Evolutionary conservation across 2,113 vertebrate genomes (phyloP).

Genomic region (Osmerus eperlanus): DNA sequence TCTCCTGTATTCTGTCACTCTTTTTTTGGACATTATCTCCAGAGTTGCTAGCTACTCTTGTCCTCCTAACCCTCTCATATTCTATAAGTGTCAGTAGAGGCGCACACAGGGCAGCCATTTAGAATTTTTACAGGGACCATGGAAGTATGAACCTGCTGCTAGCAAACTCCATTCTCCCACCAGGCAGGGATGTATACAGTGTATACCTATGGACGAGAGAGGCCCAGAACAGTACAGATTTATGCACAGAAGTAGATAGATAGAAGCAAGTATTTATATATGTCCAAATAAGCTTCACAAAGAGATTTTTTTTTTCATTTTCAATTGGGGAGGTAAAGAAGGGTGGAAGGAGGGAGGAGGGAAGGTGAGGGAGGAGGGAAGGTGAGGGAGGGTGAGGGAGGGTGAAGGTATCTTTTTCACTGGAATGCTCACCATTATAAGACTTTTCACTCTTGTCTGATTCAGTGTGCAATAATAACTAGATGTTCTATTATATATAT

Average conservation of each 20-base stretch:
- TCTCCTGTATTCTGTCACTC: slow-evolving; percentile 17
- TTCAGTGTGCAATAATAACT: slow-evolving; percentile 75
- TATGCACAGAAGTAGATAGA: slow-evolving; percentile 30
- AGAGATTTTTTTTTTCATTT: slow-evolving; percentile 35
- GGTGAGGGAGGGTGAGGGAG: too few relatives aligned
- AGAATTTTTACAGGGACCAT: slow-evolving; percentile 7
- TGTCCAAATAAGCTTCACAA: slow-evolving; percentile 65
- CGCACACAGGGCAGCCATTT: slow-evolving; percentile 21
- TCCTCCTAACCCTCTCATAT: slow-evolving; percentile 1
- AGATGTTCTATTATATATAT: slow-evolving; percentile 58
- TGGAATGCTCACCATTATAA: slow-evolving; percentile 62
- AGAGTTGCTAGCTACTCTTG: slow-evolving; percentile 13
- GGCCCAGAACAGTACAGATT: slow-evolving; percentile 22
- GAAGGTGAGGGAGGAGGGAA: slow-evolving; percentile 11
- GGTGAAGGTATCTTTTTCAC: slow-evolving; percentile 49
- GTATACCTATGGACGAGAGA: background rate
- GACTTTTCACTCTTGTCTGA: slow-evolving; percentile 62
- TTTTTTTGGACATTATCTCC: slow-evolving; percentile 9
- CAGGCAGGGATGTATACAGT: slow-evolving; percentile 26
- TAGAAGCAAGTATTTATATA: slow-evolving; percentile 51
- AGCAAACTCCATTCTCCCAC: background rate
- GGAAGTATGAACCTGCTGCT: slow-evolving; percentile 14
- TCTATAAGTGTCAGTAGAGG: slow-evolving; percentile 7
- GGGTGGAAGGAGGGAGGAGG: slow-evolving; percentile 4
- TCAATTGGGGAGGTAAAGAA: slow-evolving; percentile 35